Percentiles rank a stretch among this genome's conserved stretches.
Evolutionary conservation across 2,113 vertebrate genomes (phyloP).

Genomic region (Brachirus orientalis): DNA sequence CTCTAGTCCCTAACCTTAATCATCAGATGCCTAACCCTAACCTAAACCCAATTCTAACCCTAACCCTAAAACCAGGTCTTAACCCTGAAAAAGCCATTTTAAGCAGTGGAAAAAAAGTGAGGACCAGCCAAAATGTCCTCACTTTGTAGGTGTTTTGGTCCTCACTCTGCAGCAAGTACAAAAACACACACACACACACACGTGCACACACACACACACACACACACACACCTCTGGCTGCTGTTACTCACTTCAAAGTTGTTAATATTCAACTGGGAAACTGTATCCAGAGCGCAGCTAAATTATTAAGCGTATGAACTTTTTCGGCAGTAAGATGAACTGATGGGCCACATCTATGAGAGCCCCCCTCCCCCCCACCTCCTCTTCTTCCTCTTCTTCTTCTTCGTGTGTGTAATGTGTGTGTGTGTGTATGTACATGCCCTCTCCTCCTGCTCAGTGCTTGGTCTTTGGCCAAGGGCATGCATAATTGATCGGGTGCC

Average conservation of each 20-base stretch:
- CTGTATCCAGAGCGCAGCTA: conserved; percentile 99
- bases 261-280: conserved; percentile 99
- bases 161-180: too few relatives aligned
- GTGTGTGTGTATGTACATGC: conserved; percentile 77
- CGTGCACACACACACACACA: conserved; percentile 46
- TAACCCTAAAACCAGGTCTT: too few relatives aligned
- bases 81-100: too few relatives aligned
- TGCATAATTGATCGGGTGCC: conserved; percentile 98
- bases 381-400: conserved; percentile 83
- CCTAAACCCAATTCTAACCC: too few relatives aligned
- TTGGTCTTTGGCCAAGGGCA: conserved; percentile 97
- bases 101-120: too few relatives aligned
- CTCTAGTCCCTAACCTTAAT: too few relatives aligned
- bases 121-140: too few relatives aligned
- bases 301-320: conserved; percentile 99
- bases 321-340: conserved; percentile 99
- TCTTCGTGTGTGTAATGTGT: conserved; percentile 65
- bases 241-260: conserved; percentile 94
- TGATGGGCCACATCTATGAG: conserved; percentile 98
- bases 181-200: conserved; percentile 31
- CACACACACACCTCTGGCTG: conserved; percentile 80
- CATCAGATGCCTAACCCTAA: too few relatives aligned
- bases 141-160: too few relatives aligned
- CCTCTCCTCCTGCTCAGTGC: conserved; percentile 92
- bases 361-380: conserved; percentile 26